phyloP scores from a whole-genome alignment of 2,888 invertebrate genomes.

The Blera fallax region DNA sequence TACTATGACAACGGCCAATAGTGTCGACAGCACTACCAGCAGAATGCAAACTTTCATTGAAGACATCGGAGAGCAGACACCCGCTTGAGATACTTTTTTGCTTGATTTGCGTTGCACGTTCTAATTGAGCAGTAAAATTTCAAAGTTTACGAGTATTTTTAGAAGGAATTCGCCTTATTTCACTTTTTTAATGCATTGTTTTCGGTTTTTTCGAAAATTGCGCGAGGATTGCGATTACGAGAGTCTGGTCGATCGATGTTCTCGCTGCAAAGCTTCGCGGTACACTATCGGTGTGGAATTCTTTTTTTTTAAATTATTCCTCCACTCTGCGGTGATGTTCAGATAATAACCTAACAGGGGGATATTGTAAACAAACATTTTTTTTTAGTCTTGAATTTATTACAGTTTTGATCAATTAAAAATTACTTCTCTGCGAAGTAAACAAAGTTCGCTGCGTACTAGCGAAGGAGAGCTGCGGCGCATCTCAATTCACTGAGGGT shows the following conservation, averaged over 20 bases:
- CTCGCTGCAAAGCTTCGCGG: constrained; percentile 32
- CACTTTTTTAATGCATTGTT: constrained; percentile 3
- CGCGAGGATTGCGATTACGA: not conserved
- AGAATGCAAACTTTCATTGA: constrained; percentile 4
- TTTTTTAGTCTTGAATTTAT: not conserved
- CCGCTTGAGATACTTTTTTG: not conserved
- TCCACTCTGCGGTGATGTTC: not conserved
- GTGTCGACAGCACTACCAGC: not conserved
- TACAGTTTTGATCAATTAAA: constrained; percentile 45
- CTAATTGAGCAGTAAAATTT: not conserved
- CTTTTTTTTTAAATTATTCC: constrained; percentile 3
- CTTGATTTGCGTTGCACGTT: not conserved
- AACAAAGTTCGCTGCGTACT: not conserved
- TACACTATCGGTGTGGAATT: constrained; percentile 32
- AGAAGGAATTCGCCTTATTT: not conserved
- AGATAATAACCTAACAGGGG: not conserved
- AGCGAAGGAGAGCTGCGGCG: not conserved
- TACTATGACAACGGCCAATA: constrained; percentile 2
- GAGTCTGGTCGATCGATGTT: constrained; percentile 12
- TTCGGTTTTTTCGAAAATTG: not conserved
- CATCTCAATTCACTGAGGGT: not conserved
- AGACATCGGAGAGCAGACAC: not conserved
- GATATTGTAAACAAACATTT: not conserved
- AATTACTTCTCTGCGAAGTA: constrained; percentile 2
- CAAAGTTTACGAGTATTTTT: constrained; percentile 13